Percentiles rank a stretch among this genome's conserved stretches.
These are phyloP conservation scores for Monodelphis domestica DNA, from an alignment of 2,797 vertebrate genomes.

Conservation along the genomic window DNA sequence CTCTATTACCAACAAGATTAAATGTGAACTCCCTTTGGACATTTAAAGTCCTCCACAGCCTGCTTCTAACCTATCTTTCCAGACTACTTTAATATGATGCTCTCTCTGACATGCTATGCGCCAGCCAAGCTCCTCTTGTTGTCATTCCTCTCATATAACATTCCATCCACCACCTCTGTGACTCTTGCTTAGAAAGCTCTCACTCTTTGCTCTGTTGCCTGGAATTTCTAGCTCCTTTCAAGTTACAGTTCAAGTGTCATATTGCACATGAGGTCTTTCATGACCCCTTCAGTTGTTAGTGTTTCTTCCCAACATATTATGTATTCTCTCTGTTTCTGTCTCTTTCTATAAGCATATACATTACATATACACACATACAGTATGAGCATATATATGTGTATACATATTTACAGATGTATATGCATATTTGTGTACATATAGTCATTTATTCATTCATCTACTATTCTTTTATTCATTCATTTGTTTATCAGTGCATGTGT, in stretches of 20 bases:
- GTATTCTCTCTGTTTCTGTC: neutral
- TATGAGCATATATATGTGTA: neutral
- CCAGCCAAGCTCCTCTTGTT: neutral
- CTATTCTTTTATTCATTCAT: conserved; percentile 4
- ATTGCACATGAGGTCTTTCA: neutral
- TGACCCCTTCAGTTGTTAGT: neutral
- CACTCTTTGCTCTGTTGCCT: neutral
- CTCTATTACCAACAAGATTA: neutral
- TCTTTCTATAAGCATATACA: neutral
- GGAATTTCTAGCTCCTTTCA: neutral
- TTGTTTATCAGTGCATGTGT: neutral
- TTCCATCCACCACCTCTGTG: neutral
- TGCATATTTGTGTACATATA: neutral
- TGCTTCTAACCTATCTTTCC: neutral
- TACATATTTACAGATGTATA: neutral
- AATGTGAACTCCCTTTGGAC: neutral
- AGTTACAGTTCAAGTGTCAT: neutral
- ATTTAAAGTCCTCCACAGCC: neutral
- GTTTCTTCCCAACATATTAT: neutral
- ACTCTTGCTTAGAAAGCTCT: neutral
- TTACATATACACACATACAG: neutral
- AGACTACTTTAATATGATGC: neutral
- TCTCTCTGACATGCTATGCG: neutral
- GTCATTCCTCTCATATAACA: neutral
- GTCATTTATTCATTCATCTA: neutral